These are phyloP conservation scores for Archaeoteleia sp. DNA, from an alignment of 2,888 invertebrate genomes.

Conservation along the genomic window DNA sequence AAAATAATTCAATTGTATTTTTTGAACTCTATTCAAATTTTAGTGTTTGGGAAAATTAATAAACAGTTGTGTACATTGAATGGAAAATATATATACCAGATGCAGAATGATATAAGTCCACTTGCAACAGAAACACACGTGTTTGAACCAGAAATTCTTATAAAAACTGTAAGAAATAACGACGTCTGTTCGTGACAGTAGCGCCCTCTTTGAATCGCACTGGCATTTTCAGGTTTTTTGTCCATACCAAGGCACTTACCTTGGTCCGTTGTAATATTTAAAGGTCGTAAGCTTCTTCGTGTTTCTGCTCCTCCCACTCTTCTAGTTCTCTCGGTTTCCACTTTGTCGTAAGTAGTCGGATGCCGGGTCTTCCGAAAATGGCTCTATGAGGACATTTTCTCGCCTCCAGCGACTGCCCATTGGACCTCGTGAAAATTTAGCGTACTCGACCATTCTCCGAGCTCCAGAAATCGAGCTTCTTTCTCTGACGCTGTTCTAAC, in stretches of 20 bases:
- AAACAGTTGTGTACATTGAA: too few species aligned
- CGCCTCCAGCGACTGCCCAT: conserved; percentile 10
- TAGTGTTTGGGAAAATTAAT: neutral
- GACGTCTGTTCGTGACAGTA: conserved; percentile 7
- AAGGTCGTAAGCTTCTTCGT: conserved; percentile 13
- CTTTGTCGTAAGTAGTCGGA: conserved; percentile 9
- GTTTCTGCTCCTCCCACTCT: neutral
- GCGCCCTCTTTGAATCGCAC: neutral
- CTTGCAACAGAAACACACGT: conserved; percentile 3
- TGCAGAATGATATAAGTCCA: neutral
- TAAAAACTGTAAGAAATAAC: conserved; percentile 4
- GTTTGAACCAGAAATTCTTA: conserved; percentile 3
- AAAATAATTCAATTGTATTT: too few species aligned
- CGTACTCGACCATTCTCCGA: conserved; percentile 1
- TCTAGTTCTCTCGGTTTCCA: neutral
- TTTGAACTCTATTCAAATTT: neutral
- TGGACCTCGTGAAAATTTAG: conserved; percentile 7
- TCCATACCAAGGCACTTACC: neutral
- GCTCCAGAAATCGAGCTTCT: neutral
- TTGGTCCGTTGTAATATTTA: conserved; percentile 13
- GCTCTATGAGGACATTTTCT: conserved; percentile 8
- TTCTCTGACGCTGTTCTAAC: neutral
- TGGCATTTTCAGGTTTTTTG: conserved; percentile 5
- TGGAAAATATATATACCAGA: too few species aligned
- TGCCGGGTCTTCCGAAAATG: conserved; percentile 10